These are phyloP conservation scores for Chondrilla cf. caribensis DNA, from an alignment of 37 sponge, comb jelly and placozoan genomes.

Conservation along the genomic window DNA sequence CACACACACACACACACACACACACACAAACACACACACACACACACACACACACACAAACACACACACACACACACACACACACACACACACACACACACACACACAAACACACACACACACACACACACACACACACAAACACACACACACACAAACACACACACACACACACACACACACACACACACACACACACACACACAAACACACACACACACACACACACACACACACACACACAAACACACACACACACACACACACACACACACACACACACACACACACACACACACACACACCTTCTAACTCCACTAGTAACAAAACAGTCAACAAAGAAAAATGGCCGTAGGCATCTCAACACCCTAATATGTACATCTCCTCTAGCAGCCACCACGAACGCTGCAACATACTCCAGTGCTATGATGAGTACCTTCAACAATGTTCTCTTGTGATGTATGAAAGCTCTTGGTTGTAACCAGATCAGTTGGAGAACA, in stretches of 20 bases:
- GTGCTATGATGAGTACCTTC: constrained; percentile 50
- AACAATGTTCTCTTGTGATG: constrained; percentile 38
- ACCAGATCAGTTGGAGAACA: constrained; percentile 46
- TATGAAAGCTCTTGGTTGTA: constrained; percentile 45
- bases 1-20: too few species aligned
- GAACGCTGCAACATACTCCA: constrained; percentile 57
- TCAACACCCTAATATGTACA: constrained; percentile 57
- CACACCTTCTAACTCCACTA: constrained; percentile 71
- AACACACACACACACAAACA: too few species aligned
- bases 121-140: too few species aligned
- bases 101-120: too few species aligned
- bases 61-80: too few species aligned
- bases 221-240: neutral
- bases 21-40: too few species aligned
- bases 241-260: neutral
- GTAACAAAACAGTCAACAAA: constrained; percentile 69
- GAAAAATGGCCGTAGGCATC: constrained; percentile 73
- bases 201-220: too few species aligned
- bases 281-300: constrained; percentile 17
- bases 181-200: too few species aligned
- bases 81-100: too few species aligned
- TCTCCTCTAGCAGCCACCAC: constrained; percentile 34
- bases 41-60: neutral
- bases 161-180: neutral
- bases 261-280: neutral